Percentiles rank a stretch among this genome's conserved stretches.
phyloP scores from a whole-genome alignment of 2,888 invertebrate species.

The Acrocyrtus sp. region DNA sequence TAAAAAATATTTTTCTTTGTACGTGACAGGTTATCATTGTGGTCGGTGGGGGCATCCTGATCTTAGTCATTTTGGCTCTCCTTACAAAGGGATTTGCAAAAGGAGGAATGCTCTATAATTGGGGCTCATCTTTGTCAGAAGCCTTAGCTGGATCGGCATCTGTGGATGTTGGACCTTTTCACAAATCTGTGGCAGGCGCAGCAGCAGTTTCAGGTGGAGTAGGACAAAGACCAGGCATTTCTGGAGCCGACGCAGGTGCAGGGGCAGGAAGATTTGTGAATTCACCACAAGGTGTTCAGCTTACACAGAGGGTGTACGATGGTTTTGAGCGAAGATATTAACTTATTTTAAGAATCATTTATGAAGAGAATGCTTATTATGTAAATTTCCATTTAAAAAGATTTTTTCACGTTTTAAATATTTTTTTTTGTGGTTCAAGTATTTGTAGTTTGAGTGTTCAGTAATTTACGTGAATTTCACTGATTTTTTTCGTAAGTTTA shows the following conservation, averaged over 20 bases:
- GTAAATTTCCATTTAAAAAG: neutral
- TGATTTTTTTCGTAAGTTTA: neutral
- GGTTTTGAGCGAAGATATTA: conserved; percentile 27
- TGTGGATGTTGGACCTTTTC: conserved; percentile 32
- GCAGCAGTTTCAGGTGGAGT: conserved; percentile 23
- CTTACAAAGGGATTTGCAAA: conserved; percentile 20
- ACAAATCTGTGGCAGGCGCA: conserved; percentile 40
- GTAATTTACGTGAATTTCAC: neutral
- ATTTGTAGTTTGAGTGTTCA: neutral
- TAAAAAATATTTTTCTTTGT: conserved; percentile 9
- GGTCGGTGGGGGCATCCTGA: conserved; percentile 36
- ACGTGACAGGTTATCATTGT: conserved; percentile 26
- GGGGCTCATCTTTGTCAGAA: conserved; percentile 26
- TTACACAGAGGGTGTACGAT: conserved; percentile 24
- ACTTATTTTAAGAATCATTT: neutral
- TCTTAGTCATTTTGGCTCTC: conserved; percentile 36
- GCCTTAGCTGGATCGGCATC: conserved; percentile 34
- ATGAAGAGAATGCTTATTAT: neutral
- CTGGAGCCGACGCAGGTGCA: neutral
- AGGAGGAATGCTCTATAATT: conserved; percentile 20
- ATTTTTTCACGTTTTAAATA: neutral
- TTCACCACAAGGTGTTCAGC: neutral
- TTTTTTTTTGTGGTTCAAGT: neutral
- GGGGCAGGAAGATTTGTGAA: neutral
- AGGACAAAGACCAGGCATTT: conserved; percentile 1